Conservation (phyloP, 2,797 vertebrate species). For the Dendrocincla tyrannina region DNA sequence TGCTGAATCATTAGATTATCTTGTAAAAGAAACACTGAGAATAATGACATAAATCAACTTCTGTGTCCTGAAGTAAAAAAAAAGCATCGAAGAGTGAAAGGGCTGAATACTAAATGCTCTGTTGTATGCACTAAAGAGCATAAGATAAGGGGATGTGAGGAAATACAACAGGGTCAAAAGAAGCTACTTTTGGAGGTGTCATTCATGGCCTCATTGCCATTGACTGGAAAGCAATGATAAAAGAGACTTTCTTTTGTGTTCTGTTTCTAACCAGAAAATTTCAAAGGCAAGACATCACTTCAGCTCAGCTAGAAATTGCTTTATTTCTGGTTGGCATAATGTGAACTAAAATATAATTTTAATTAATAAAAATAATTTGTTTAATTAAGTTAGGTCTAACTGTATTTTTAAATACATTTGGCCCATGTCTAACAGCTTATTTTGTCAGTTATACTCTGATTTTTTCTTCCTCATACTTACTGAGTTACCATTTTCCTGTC, state of each 20-base stretch:
- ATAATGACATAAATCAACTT: not conserved
- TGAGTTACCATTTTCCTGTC: not conserved
- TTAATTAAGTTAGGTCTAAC: not conserved
- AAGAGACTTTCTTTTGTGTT: not conserved
- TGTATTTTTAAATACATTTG: not conserved
- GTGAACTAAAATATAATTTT: not conserved
- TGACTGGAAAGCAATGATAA: not conserved
- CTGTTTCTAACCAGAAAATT: not conserved
- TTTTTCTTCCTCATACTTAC: not conserved
- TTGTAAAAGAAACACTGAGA: not conserved
- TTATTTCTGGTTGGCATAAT: not conserved
- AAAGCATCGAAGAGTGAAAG: not conserved
- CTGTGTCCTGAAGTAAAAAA: not conserved
- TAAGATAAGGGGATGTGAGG: not conserved
- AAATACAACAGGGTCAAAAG: not conserved
- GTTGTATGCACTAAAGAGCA: not conserved
- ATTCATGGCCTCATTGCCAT: not conserved
- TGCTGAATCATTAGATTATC: conserved; percentile 5
- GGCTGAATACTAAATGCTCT: not conserved
- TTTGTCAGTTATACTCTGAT: not conserved
- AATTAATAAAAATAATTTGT: not conserved
- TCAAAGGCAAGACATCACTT: not conserved
- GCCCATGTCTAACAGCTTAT: not conserved
- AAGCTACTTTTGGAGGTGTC: not conserved
- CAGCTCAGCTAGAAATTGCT: not conserved